Conservation (phyloP, 2,797 vertebrate genomes). For the Paramormyrops hopkinsi region DNA sequence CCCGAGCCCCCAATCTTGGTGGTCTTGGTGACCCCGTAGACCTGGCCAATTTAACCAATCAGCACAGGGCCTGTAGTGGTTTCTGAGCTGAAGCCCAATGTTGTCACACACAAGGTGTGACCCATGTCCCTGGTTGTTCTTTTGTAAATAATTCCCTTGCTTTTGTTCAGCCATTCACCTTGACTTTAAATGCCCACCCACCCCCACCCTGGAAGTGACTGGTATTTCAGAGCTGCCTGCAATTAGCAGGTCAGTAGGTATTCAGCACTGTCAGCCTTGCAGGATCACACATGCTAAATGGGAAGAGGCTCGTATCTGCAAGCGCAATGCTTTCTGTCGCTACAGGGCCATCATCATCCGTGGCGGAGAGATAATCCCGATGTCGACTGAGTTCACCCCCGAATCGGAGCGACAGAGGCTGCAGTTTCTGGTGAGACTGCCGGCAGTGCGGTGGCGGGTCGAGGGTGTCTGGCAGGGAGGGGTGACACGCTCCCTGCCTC, state of each 20-base stretch:
- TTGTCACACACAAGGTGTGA: not conserved
- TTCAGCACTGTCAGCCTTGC: not conserved
- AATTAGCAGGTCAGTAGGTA: not conserved
- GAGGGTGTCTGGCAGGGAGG: not conserved
- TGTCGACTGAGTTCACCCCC: slow-evolving; percentile 96
- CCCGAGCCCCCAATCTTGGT: not conserved
- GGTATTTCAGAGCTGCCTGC: not conserved
- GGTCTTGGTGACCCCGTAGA: not conserved
- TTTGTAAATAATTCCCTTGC: not conserved
- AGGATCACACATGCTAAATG: not conserved
- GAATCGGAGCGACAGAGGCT: slow-evolving; percentile 91
- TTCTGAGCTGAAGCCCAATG: not conserved
- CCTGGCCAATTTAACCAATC: not conserved
- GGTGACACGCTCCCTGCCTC: not conserved
- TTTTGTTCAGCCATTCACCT: not conserved
- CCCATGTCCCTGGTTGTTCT: not conserved
- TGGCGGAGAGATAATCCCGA: slow-evolving; percentile 81
- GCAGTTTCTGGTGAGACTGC: slow-evolving; percentile 82
- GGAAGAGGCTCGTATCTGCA: not conserved
- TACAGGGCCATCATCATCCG: slow-evolving; percentile 88
- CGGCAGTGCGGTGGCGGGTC: not conserved
- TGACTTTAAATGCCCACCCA: not conserved
- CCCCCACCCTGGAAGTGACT: not conserved
- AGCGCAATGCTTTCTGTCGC: slow-evolving; percentile 23
- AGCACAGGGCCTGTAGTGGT: not conserved